Conservation (phyloP, 2,113 vertebrate species). For the Sigmodon hispidus region DNA sequence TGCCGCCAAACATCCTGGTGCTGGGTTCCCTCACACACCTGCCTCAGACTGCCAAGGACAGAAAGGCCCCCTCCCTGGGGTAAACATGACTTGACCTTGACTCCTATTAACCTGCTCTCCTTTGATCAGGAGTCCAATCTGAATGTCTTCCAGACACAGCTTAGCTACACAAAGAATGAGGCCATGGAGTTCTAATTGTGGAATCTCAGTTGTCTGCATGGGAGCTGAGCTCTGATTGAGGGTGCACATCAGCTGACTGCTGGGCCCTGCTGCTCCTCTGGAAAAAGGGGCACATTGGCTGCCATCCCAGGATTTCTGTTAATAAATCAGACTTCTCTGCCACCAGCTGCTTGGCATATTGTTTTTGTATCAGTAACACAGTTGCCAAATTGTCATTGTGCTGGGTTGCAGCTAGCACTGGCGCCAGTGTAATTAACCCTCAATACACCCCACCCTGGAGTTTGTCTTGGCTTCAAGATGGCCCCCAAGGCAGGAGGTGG, state of each 20-base stretch:
- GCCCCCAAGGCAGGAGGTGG: background rate
- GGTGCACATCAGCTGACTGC: background rate
- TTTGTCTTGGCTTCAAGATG: slow-evolving; percentile 25
- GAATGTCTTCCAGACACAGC: background rate
- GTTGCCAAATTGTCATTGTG: slow-evolving; percentile 69
- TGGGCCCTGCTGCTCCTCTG: slow-evolving; percentile 42
- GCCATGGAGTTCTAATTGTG: background rate
- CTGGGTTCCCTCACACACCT: background rate
- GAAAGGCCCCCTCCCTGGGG: background rate
- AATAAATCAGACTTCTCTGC: slow-evolving; percentile 74
- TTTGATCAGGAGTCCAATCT: background rate
- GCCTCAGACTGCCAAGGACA: background rate
- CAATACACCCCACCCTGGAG: slow-evolving; percentile 39
- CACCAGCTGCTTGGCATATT: slow-evolving; percentile 77
- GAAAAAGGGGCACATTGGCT: slow-evolving; percentile 58
- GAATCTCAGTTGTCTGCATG: background rate
- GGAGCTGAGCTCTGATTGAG: background rate
- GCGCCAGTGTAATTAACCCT: slow-evolving; percentile 87
- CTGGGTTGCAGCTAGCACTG: slow-evolving; percentile 80
- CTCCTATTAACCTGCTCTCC: background rate
- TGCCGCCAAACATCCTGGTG: background rate
- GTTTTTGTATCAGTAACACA: slow-evolving; percentile 45
- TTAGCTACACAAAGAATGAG: background rate
- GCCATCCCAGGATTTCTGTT: slow-evolving; percentile 61
- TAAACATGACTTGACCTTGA: background rate